phyloP scores from a whole-genome alignment of 2,888 invertebrate genomes.

The Neoascia interrupta region DNA sequence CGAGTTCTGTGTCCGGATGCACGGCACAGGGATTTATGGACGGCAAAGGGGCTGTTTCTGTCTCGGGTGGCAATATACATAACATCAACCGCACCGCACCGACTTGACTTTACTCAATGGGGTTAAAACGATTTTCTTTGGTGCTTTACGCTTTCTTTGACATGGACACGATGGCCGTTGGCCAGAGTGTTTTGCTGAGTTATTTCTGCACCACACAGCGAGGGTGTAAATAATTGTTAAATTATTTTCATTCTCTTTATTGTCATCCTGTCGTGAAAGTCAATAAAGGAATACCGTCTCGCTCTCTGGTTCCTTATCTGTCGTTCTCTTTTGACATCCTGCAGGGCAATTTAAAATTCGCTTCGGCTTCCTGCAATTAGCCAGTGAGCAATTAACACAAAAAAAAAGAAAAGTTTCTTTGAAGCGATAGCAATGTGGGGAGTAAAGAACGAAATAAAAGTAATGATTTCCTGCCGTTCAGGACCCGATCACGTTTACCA shows the following conservation, averaged over 20 bases:
- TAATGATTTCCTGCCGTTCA: slow-evolving; percentile 65
- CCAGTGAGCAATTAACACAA: slow-evolving; percentile 66
- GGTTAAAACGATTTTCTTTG: neutral
- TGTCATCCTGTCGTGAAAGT: neutral
- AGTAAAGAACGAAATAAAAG: slow-evolving; percentile 60
- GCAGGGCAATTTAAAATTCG: slow-evolving; percentile 65
- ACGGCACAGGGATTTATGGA: slow-evolving; percentile 60
- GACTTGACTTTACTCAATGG: slow-evolving; percentile 9
- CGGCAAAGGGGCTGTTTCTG: slow-evolving; percentile 49
- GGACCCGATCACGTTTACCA: slow-evolving; percentile 51
- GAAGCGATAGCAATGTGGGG: no score
- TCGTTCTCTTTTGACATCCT: slow-evolving; percentile 55
- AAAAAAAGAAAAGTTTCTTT: slow-evolving; percentile 22
- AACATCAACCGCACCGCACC: neutral
- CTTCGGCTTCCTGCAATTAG: slow-evolving; percentile 65
- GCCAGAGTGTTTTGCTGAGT: neutral
- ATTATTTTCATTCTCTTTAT: neutral
- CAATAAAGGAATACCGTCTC: neutral
- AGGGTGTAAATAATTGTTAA: slow-evolving; percentile 39
- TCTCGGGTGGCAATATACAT: slow-evolving; percentile 13
- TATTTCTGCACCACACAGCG: slow-evolving; percentile 4
- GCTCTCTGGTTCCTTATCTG: slow-evolving; percentile 4
- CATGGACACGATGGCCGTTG: neutral
- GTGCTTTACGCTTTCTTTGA: neutral
- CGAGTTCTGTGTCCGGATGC: slow-evolving; percentile 64